A percentile compares a stretch with the other conserved stretches of the same genome.
These are phyloP conservation scores for Neoniphon sammara DNA, from an alignment of 2,797 vertebrate genomes.

Conservation along the genomic window DNA sequence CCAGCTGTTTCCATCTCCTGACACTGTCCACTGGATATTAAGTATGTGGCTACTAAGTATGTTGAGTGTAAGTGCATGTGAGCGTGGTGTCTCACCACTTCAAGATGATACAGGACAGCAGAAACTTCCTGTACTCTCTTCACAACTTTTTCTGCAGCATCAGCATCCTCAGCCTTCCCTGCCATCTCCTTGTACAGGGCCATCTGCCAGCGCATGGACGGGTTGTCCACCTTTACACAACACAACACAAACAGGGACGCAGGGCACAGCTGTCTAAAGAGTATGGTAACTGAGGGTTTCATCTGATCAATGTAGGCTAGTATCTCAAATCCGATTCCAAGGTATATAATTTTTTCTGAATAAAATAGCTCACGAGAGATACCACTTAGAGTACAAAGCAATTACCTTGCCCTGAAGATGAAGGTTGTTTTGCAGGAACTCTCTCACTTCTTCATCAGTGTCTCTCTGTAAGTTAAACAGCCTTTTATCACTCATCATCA, in stretches of 20 bases:
- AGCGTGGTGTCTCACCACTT: conserved; percentile 83
- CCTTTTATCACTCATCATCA: conserved; percentile 10
- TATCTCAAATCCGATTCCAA: not conserved
- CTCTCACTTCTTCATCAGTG: conserved; percentile 94
- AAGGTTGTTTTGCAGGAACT: conserved; percentile 92
- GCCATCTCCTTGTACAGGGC: conserved; percentile 91
- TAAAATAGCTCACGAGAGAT: not conserved
- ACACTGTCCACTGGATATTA: too few relatives aligned
- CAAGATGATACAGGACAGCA: conserved; percentile 93
- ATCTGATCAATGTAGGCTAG: not conserved
- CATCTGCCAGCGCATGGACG: conserved; percentile 96
- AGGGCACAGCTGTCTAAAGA: conserved; percentile 12
- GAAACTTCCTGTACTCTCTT: conserved; percentile 95
- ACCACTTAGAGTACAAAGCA: not conserved
- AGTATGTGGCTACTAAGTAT: not conserved
- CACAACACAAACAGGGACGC: conserved; percentile 41
- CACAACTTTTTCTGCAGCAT: conserved; percentile 91
- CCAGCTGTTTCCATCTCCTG: too few relatives aligned
- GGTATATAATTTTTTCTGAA: not conserved
- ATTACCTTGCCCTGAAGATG: conserved; percentile 93
- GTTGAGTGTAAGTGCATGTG: not conserved
- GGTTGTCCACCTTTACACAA: conserved; percentile 87
- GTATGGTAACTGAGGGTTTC: not conserved
- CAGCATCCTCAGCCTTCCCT: conserved; percentile 90
- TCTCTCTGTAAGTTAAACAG: conserved; percentile 86